phyloP scores from a whole-genome alignment of 2,888 invertebrate genomes.

The Therioaphis trifolii region DNA sequence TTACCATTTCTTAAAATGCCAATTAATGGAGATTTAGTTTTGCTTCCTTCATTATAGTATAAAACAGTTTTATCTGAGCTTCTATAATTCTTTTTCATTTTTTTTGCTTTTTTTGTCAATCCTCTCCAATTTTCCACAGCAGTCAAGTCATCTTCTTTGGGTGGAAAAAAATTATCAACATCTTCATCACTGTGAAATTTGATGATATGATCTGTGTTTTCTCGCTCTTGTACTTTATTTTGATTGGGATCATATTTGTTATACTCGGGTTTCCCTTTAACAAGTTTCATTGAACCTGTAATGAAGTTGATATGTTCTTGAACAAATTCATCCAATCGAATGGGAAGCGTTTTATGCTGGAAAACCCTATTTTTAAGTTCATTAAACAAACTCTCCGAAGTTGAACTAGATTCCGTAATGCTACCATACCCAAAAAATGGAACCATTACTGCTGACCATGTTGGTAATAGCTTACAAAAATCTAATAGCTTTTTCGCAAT shows the following conservation, averaged over 20 bases:
- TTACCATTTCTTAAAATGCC: slow-evolving; percentile 1
- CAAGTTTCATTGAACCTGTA: slow-evolving; percentile 4
- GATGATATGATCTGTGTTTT: background rate
- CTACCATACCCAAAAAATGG: slow-evolving; percentile 38
- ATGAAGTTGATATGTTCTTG: slow-evolving; percentile 4
- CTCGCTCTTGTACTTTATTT: background rate
- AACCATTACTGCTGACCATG: slow-evolving; percentile 45
- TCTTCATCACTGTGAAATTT: too few species aligned
- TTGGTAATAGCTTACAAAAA: slow-evolving; percentile 42
- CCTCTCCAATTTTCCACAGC: slow-evolving; percentile 22
- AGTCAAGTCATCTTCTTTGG: background rate
- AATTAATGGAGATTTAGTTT: background rate
- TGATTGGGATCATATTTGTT: background rate
- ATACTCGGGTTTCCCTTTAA: background rate
- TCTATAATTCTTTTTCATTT: slow-evolving; percentile 24
- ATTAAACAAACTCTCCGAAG: slow-evolving; percentile 42
- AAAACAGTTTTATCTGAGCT: background rate
- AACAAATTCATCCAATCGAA: slow-evolving; percentile 9
- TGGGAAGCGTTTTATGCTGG: slow-evolving; percentile 8
- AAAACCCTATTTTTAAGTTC: slow-evolving; percentile 29
- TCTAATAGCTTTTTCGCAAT: slow-evolving; percentile 18
- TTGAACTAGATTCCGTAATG: slow-evolving; percentile 10
- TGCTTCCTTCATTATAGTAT: slow-evolving; percentile 6
- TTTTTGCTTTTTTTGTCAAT: background rate
- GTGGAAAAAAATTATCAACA: too few species aligned